Conservation (phyloP, 2,797 vertebrate genomes). For the Alosa sapidissima region DNA sequence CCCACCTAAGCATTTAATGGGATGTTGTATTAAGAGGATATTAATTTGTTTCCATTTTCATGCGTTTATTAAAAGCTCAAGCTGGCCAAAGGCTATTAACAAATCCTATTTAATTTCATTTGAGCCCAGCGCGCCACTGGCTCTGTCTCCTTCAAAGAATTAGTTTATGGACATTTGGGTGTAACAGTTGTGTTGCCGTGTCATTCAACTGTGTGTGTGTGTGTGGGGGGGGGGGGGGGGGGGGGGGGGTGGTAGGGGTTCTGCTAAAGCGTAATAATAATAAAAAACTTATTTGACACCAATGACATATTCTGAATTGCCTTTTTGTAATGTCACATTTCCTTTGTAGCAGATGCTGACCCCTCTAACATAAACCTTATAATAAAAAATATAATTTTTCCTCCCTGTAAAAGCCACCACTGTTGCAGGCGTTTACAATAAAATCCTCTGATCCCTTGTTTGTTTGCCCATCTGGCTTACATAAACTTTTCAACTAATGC, state of each 20-base stretch:
- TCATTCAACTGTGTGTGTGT: not conserved
- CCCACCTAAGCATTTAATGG: conserved; percentile 53
- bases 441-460: not conserved
- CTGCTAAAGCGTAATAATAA: not conserved
- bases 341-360: not conserved
- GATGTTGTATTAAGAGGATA: conserved; percentile 47
- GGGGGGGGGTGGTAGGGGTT: not conserved
- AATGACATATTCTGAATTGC: conserved; percentile 8
- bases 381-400: not conserved
- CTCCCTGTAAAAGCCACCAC: not conserved
- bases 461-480: conserved; percentile 39
- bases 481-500: conserved; percentile 30
- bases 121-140: conserved; percentile 33
- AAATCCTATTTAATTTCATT: conserved; percentile 42
- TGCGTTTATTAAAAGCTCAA: conserved; percentile 48
- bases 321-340: not conserved
- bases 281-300: not conserved
- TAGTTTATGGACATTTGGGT: conserved; percentile 6
- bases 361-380: not conserved
- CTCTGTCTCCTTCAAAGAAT: conserved; percentile 30
- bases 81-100: conserved; percentile 40
- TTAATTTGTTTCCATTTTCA: conserved; percentile 54
- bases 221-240: not conserved
- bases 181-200: conserved; percentile 14
- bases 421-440: not conserved